These are phyloP conservation scores for Pipistrellus pipistrellus DNA, from an alignment of 2,797 vertebrate genomes.

Conservation along the genomic window DNA sequence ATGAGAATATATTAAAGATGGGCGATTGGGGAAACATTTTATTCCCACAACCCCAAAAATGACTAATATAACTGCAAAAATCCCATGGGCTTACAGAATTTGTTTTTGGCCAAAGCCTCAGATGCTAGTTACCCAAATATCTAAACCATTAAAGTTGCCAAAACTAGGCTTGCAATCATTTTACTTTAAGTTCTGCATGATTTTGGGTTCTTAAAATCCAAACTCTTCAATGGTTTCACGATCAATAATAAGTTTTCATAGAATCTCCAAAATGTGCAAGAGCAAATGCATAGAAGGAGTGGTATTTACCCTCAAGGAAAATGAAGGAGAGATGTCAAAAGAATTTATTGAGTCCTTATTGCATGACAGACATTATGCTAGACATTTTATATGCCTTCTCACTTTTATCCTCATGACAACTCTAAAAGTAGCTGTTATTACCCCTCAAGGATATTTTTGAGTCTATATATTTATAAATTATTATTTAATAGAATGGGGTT, in stretches of 20 bases:
- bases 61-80: conserved; percentile 33
- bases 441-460: neutral
- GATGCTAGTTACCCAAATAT: conserved; percentile 4
- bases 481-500: neutral
- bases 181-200: neutral
- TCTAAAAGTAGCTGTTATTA: neutral
- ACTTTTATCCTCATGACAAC: neutral
- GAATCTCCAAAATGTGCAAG: neutral
- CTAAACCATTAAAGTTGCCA: neutral
- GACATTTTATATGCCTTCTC: neutral
- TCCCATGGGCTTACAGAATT: conserved; percentile 46
- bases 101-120: conserved; percentile 44
- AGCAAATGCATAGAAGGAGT: neutral
- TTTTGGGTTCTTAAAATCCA: neutral
- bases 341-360: neutral
- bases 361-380: neutral
- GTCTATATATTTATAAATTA: neutral
- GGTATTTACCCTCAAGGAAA: neutral
- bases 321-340: neutral
- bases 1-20: conserved; percentile 49
- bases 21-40: neutral
- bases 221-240: neutral
- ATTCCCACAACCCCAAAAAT: conserved; percentile 2
- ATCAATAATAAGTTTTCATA: neutral
- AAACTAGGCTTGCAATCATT: neutral